A percentile compares a stretch with the other conserved stretches of the same genome.
These are phyloP conservation scores for Chirona hameri DNA, from an alignment of 2,888 invertebrate genomes.

Conservation along the genomic window DNA sequence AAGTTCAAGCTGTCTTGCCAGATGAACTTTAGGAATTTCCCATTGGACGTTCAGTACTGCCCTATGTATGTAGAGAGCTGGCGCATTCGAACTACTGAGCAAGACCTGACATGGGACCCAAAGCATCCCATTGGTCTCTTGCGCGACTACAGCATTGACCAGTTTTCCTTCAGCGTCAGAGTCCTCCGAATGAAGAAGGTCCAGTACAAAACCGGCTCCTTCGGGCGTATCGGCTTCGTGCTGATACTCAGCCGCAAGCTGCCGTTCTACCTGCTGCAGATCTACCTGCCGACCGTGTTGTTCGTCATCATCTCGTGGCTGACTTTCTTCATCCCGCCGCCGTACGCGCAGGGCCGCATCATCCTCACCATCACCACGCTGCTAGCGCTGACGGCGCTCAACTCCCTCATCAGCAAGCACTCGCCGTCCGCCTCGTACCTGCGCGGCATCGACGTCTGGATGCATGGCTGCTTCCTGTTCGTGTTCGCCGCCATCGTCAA, in stretches of 20 bases:
- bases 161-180: not conserved
- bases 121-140: not conserved
- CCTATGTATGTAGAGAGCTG: not conserved
- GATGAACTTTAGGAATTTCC: not conserved
- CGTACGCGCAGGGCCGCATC: slow-evolving; percentile 62
- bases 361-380: slow-evolving; percentile 54
- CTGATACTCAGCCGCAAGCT: slow-evolving; percentile 60
- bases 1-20: not conserved
- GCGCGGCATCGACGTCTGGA: slow-evolving; percentile 5
- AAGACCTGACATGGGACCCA: not conserved
- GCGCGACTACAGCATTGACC: not conserved
- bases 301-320: slow-evolving; percentile 65
- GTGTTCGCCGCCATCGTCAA: slow-evolving; percentile 59
- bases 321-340: slow-evolving; percentile 62
- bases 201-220: not conserved
- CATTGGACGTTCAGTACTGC: slow-evolving; percentile 1
- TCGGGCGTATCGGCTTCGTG: slow-evolving; percentile 45
- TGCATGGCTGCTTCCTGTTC: slow-evolving; percentile 52
- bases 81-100: not conserved
- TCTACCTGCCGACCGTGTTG: slow-evolving; percentile 60
- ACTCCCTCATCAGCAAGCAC: slow-evolving; percentile 45
- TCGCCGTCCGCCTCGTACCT: slow-evolving; percentile 40
- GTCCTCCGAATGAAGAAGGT: not conserved
- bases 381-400: slow-evolving; percentile 47
- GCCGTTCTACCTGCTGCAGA: slow-evolving; percentile 59